These are phyloP conservation scores for Columba livia DNA, from an alignment of 2,113 vertebrate genomes.

Conservation along the genomic window DNA sequence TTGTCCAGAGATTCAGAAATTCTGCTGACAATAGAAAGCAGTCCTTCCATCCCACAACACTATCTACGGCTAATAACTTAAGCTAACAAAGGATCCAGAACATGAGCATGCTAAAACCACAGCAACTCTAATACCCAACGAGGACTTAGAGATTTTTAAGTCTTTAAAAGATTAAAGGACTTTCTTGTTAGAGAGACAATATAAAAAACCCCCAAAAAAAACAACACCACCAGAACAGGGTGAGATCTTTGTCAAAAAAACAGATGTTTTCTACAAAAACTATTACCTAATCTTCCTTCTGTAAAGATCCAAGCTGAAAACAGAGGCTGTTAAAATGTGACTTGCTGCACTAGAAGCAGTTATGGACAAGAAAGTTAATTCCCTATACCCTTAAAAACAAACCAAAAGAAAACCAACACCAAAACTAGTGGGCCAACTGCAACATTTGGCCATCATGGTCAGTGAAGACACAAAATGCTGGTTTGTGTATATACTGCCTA, in stretches of 20 bases:
- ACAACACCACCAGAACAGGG: background rate
- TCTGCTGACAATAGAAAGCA: background rate
- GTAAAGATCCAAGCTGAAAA: background rate
- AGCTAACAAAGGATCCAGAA: conserved; percentile 55
- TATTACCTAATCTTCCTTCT: conserved; percentile 22
- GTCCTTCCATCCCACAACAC: conserved; percentile 24
- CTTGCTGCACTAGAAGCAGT: background rate
- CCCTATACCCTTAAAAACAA: background rate
- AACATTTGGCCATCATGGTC: background rate
- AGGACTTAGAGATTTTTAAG: background rate
- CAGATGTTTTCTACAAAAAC: conserved; percentile 38
- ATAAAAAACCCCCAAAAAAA: background rate
- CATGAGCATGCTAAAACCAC: conserved; percentile 40
- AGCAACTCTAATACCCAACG: conserved; percentile 8
- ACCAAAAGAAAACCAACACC: background rate
- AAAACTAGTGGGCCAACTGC: background rate
- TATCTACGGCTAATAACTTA: conserved; percentile 42
- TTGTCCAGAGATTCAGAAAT: conserved; percentile 53
- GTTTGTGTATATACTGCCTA: background rate
- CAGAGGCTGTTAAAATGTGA: background rate
- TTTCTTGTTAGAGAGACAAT: background rate
- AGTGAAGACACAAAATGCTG: background rate
- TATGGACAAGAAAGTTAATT: background rate
- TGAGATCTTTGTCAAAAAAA: background rate
- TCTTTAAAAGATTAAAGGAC: conserved; percentile 15